A percentile compares a stretch with the other conserved stretches of the same genome.
Conservation (phyloP, 2,113 vertebrate genomes). For the Nycticebus coucang region DNA sequence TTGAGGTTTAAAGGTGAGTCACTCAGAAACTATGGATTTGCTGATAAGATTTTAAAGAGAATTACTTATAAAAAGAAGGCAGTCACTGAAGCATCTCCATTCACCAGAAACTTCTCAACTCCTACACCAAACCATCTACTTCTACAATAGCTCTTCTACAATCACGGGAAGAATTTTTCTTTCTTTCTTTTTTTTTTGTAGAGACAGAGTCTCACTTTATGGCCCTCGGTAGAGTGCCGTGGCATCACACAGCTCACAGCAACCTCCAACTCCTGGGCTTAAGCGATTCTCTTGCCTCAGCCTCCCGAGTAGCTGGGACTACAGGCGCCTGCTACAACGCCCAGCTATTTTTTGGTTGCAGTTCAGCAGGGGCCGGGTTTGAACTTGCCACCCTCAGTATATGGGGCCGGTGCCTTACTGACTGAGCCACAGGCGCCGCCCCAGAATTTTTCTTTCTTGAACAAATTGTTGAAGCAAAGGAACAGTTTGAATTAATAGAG, state of each 20-base stretch:
- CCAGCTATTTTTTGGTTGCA: too few relatives aligned
- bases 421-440: too few relatives aligned
- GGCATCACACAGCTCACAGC: too few relatives aligned
- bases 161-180: not conserved
- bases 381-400: too few relatives aligned
- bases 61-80: slow-evolving; percentile 27
- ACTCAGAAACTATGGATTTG: slow-evolving; percentile 32
- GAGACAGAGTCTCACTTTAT: too few relatives aligned
- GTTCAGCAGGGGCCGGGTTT: too few relatives aligned
- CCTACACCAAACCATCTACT: not conserved
- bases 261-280: too few relatives aligned
- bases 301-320: too few relatives aligned
- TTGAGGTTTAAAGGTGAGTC: slow-evolving; percentile 38
- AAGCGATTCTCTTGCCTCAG: too few relatives aligned
- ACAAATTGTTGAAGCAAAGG: slow-evolving; percentile 40
- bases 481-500: slow-evolving; percentile 22
- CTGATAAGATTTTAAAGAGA: slow-evolving; percentile 55
- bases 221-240: too few relatives aligned
- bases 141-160: slow-evolving; percentile 21
- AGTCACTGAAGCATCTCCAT: not conserved
- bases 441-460: slow-evolving; percentile 6
- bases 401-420: too few relatives aligned
- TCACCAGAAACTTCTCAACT: not conserved
- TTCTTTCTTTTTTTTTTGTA: not conserved
- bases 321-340: too few relatives aligned